Percentiles rank a stretch among this genome's conserved stretches.
Evolutionary conservation across 2,888 invertebrate genomes (phyloP).

Genomic region (Acleris holmiana): DNA sequence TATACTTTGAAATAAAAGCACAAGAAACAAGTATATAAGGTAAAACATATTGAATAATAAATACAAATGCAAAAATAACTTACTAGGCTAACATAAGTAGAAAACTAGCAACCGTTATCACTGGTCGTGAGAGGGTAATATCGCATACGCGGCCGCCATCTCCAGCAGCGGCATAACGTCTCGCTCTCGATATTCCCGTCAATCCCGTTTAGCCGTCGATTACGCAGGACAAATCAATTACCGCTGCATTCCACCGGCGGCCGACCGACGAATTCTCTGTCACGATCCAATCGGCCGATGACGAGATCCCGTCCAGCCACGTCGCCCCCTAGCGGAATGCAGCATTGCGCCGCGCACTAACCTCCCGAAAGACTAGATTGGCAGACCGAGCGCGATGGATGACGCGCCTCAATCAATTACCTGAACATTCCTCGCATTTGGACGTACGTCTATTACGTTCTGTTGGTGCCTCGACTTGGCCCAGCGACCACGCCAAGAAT

Average conservation of each 20-base stretch:
- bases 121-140: not conserved
- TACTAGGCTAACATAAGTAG: constrained; percentile 1
- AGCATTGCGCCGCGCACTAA: constrained; percentile 59
- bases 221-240: constrained; percentile 84
- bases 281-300: constrained; percentile 76
- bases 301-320: constrained; percentile 69
- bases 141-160: constrained; percentile 35
- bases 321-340: constrained; percentile 63
- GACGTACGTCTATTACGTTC: constrained; percentile 67
- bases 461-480: constrained; percentile 65
- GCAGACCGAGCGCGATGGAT: constrained; percentile 69
- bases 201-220: constrained; percentile 72
- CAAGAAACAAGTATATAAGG: no score
- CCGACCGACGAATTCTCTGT: constrained; percentile 79
- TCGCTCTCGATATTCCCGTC: constrained; percentile 75
- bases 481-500: constrained; percentile 74
- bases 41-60: not conserved
- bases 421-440: constrained; percentile 73
- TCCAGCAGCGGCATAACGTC: constrained; percentile 56
- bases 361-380: constrained; percentile 61
- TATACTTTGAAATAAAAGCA: no score
- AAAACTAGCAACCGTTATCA: not conserved
- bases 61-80: not conserved
- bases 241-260: constrained; percentile 76
- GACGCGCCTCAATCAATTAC: constrained; percentile 74